Conservation (phyloP, 2,113 vertebrate species). For the Lates calcarifer region DNA sequence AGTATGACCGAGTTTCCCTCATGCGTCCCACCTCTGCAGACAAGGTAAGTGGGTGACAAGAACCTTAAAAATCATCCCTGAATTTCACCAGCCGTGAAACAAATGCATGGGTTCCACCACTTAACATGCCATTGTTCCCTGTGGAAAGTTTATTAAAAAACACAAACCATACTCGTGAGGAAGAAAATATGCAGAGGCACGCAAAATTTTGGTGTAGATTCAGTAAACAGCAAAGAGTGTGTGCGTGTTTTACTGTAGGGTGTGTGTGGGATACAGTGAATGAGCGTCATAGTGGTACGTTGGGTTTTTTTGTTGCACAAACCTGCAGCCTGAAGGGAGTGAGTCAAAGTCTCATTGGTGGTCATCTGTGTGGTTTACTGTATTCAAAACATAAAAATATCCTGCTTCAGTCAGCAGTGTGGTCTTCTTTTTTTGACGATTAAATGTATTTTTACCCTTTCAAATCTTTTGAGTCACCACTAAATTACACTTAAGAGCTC, state of each 20-base stretch:
- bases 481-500: neutral
- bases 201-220: neutral
- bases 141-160: neutral
- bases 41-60: conserved; percentile 83
- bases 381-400: conserved; percentile 10
- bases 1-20: conserved; percentile 95
- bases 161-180: neutral
- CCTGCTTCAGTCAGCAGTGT: neutral
- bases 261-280: conserved; percentile 5
- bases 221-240: neutral
- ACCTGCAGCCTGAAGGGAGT: neutral
- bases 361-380: conserved; percentile 6
- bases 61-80: neutral
- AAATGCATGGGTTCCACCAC: accelerated
- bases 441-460: neutral
- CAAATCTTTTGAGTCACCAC: neutral
- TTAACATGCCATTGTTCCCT: neutral
- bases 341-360: conserved; percentile 34
- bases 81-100: neutral
- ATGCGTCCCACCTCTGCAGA: conserved; percentile 95
- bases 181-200: no score
- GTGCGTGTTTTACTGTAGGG: neutral
- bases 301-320: conserved; percentile 20
- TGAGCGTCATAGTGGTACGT: neutral
- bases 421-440: neutral